Conservation (phyloP, 1,140 invertebrate species). For the Drosophila willistoni region DNA sequence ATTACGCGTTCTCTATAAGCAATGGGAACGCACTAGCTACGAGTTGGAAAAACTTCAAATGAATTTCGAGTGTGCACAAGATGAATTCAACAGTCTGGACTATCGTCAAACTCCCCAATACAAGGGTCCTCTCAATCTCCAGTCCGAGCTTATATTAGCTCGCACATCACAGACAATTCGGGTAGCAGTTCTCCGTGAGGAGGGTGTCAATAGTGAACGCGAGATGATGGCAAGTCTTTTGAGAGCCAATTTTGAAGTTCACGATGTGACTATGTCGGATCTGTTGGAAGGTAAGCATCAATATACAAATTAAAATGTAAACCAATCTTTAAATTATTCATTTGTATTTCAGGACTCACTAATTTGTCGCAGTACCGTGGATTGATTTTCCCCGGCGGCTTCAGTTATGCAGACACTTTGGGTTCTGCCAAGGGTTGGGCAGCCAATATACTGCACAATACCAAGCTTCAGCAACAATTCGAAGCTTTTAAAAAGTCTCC, state of each 20-base stretch:
- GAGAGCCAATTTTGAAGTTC: constrained; percentile 95
- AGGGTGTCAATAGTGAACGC: constrained; percentile 98
- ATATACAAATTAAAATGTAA: neutral
- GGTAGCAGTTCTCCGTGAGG: constrained; percentile 97
- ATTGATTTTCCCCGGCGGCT: constrained; percentile 97
- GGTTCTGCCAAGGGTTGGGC: constrained; percentile 99
- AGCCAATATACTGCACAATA: constrained; percentile 92
- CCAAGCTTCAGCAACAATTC: constrained; percentile 88
- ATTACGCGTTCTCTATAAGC: constrained; percentile 88
- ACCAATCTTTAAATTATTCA: neutral
- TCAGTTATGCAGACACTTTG: constrained; percentile 98
- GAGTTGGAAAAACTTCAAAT: constrained; percentile 93
- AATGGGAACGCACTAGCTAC: constrained; percentile 98
- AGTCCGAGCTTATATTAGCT: constrained; percentile 83
- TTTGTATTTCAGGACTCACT: constrained; percentile 77
- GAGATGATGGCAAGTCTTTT: constrained; percentile 98
- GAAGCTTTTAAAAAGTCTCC: constrained; percentile 87
- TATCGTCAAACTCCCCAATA: constrained; percentile 87
- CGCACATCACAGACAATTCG: constrained; percentile 83
- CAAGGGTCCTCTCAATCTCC: constrained; percentile 89
- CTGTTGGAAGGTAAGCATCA: constrained; percentile 86
- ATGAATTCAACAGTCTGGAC: constrained; percentile 89
- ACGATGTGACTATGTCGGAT: constrained; percentile 97
- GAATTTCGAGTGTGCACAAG: constrained; percentile 89
- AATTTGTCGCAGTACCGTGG: constrained; percentile 93